Percentiles rank a stretch among this genome's conserved stretches.
Evolutionary conservation across 2,797 vertebrate genomes (phyloP).

Genomic region (Triplophysa bombifrons): DNA sequence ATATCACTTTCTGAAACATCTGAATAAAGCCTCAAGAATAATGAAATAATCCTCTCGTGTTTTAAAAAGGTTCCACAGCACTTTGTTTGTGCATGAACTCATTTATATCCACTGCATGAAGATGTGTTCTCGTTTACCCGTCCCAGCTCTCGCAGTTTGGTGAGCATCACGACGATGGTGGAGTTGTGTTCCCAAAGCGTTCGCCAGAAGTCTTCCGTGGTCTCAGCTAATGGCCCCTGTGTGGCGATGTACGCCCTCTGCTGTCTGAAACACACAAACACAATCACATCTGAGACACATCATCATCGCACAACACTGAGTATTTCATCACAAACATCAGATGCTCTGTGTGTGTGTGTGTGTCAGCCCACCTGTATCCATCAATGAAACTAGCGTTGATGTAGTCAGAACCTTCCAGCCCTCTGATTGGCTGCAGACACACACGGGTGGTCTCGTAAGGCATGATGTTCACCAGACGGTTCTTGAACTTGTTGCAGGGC

Average conservation of each 20-base stretch:
- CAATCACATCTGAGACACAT: background rate
- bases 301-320: slow-evolving; percentile 15
- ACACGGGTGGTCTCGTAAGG: slow-evolving; percentile 96
- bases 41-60: too few species aligned
- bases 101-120: background rate
- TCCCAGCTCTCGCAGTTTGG: slow-evolving; percentile 95
- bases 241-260: slow-evolving; percentile 97
- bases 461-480: slow-evolving; percentile 98
- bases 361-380: slow-evolving; percentile 84
- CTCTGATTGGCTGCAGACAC: slow-evolving; percentile 96
- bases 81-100: background rate
- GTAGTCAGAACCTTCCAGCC: slow-evolving; percentile 96
- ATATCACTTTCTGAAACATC: too few species aligned
- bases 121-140: slow-evolving; percentile 74
- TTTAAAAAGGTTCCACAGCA: too few species aligned
- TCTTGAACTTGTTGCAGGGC: slow-evolving; percentile 99
- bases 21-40: too few species aligned
- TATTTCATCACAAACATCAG: slow-evolving; percentile 57
- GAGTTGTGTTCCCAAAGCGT: slow-evolving; percentile 99
- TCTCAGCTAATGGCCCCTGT: slow-evolving; percentile 95
- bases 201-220: slow-evolving; percentile 97
- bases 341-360: background rate
- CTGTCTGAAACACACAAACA: slow-evolving; percentile 74
- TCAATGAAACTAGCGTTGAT: slow-evolving; percentile 97
- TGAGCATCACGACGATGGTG: slow-evolving; percentile 97